Evolutionary conservation across 2,797 vertebrate genomes (phyloP), one percentile per base, ranked within the genome.

Genomic region (Decapterus maruadsi): DNA sequence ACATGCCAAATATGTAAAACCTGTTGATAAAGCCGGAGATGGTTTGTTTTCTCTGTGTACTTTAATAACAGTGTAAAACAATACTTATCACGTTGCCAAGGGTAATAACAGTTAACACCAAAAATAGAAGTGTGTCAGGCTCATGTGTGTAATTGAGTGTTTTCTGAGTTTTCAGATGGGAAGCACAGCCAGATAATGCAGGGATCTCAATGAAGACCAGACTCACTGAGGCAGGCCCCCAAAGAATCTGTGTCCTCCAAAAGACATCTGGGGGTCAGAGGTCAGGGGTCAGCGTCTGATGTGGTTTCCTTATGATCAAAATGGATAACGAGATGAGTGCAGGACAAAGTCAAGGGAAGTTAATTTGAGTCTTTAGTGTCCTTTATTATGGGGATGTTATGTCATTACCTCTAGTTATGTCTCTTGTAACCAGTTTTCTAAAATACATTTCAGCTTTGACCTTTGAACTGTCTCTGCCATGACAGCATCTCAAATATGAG

Each of bases 201-300:
- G 36, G 72, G 58, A 80, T 2, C 46, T 81, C 78, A 86, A 80
- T 78, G 46, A 88, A 72, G 67, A 82, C 78, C 88, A 90, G 84
- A 86, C 78, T 3, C 0, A 60, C n/a, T 22, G 29, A 68, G 72
- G 70, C 38, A 58, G 68, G 55, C 64, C 0, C 10, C 10, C 42
- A n/a, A 63, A 29, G 45, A 66, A 60, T 19, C 55, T 68, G 75
- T 43, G 55, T 45, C 1, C 58, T 51, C 43, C 22, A 56, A 20
- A 69, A 38, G 55, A 81, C 50, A 29, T 29, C 29, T 29, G 45
- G 16, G 29, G 68, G 80, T 85, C 78, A 66, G 43, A 45, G 55
- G 13, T 71, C 78, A 66, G 43, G 50, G 55, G 13, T 71, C 65
- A 76, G 1, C 13, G 51, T 75, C 73, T 76, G 68, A 75, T 55